Conservation (phyloP, 1,140 invertebrate genomes). For the Aphaenogaster ashmeadi region DNA sequence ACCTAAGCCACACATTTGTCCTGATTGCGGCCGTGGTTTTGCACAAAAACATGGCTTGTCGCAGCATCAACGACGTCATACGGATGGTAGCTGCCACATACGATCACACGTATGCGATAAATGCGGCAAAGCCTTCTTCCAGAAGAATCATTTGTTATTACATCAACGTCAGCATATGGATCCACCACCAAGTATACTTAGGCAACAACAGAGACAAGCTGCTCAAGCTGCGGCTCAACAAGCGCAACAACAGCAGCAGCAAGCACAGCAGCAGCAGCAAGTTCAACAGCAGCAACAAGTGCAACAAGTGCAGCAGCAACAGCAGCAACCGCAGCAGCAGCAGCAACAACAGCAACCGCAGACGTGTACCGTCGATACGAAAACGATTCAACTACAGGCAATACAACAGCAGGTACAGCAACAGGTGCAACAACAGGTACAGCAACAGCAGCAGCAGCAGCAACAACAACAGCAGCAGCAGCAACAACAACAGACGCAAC, state of each 20-base stretch:
- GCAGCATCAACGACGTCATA: conserved; percentile 92
- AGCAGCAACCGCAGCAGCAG: conserved; percentile 78
- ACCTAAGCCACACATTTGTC: conserved; percentile 93
- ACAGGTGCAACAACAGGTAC: conserved; percentile 80
- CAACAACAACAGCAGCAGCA: conserved; percentile 83
- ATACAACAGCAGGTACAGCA: conserved; percentile 81
- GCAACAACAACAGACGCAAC: conserved; percentile 84
- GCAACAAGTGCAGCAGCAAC: conserved; percentile 71
- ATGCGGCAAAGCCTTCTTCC: conserved; percentile 95
- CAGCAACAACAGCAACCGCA: conserved; percentile 80
- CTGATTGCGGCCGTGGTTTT: conserved; percentile 94
- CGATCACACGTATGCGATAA: conserved; percentile 94
- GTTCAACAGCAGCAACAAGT: conserved; percentile 79
- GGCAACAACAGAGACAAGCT: conserved; percentile 87
- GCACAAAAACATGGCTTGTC: conserved; percentile 93
- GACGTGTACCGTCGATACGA: conserved; percentile 79
- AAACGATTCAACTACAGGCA: conserved; percentile 80
- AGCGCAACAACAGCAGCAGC: conserved; percentile 78
- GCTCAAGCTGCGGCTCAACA: conserved; percentile 85
- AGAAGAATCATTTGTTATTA: conserved; percentile 93
- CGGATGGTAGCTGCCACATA: conserved; percentile 93
- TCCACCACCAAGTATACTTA: conserved; percentile 88
- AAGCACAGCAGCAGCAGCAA: conserved; percentile 75
- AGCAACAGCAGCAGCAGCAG: conserved; percentile 83
- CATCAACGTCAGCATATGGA: conserved; percentile 95